phyloP scores from a whole-genome alignment of 2,888 invertebrate species.

The Thereva nobilitata region DNA sequence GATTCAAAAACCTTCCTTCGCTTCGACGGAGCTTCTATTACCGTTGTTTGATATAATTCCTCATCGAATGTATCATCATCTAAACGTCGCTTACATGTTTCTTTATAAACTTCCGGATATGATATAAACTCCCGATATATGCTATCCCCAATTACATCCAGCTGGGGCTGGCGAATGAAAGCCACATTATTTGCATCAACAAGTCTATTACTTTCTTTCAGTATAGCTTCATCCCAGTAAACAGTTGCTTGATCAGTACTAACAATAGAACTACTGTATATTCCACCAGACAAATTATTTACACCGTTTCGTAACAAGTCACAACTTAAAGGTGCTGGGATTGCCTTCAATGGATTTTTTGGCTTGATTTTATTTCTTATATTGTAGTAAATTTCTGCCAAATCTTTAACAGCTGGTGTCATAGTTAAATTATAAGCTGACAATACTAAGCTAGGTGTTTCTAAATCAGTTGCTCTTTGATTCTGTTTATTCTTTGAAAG shows the following conservation, averaged over 20 bases:
- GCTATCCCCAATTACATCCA: conserved; percentile 41
- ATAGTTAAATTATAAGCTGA: conserved; percentile 54
- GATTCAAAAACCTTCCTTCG: conserved; percentile 40
- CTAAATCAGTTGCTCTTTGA: conserved; percentile 42
- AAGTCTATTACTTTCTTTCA: conserved; percentile 39
- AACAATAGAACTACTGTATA: conserved; percentile 53
- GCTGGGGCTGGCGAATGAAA: conserved; percentile 51
- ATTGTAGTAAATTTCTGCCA: conserved; percentile 53
- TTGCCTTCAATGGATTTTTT: conserved; percentile 41
- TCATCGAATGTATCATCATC: conserved; percentile 15
- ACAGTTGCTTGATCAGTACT: conserved; percentile 52
- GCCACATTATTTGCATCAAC: conserved; percentile 51
- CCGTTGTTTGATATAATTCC: neutral
- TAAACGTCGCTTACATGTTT: conserved; percentile 48
- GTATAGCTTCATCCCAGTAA: conserved; percentile 46
- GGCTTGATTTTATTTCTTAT: conserved; percentile 48
- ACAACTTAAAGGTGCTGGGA: conserved; percentile 52
- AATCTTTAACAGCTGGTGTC: conserved; percentile 52
- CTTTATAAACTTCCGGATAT: conserved; percentile 48
- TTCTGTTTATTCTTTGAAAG: conserved; percentile 46
- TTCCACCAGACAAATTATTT: conserved; percentile 49
- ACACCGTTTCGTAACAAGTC: conserved; percentile 52
- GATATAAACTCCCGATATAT: conserved; percentile 45
- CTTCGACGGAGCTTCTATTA: conserved; percentile 42
- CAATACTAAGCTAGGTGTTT: conserved; percentile 52